Conservation (phyloP, 2,113 vertebrate genomes). For the pig (Sus scrofa) region T2T-Sscrofa CM000826.6:116233001-116233500, state of each 20-base stretch:
- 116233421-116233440: not conserved
- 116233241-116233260: no score
- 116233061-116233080: conserved; percentile 11
- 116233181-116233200: no score
- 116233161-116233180: no score
- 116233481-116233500: conserved; percentile 4
- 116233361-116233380: conserved; percentile 34
- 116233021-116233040: conserved; percentile 57
- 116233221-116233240: no score
- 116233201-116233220: no score
- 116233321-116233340: no score
- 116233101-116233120: not conserved
- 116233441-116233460: not conserved
- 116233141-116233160: no score
- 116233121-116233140: no score
- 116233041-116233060: conserved; percentile 33
- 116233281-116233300: no score
- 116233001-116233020: conserved; percentile 18
- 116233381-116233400: conserved; percentile 52
- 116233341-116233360: not conserved
- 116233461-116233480: not conserved
- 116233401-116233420: not conserved
- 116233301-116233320: no score
- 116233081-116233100: not conserved
- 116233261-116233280: no score